Evolutionary conservation across 2,113 vertebrate species (phyloP).

Genomic region (Ranitomeya variabilis): DNA sequence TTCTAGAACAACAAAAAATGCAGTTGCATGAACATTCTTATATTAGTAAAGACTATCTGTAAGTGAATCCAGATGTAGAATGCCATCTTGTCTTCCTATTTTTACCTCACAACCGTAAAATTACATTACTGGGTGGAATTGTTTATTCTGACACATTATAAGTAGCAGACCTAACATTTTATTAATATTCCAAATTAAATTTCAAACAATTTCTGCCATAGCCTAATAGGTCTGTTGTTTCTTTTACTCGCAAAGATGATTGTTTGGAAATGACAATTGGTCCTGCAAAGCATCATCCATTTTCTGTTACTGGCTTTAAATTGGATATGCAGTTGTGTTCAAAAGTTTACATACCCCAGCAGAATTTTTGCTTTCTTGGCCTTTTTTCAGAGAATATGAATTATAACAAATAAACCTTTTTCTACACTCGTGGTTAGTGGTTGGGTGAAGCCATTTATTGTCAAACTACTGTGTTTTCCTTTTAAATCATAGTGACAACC

Average conservation of each 20-base stretch:
- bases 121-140: background rate
- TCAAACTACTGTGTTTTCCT: too few relatives aligned
- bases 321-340: background rate
- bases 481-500: too few relatives aligned
- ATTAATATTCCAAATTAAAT: background rate
- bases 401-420: too few relatives aligned
- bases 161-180: background rate
- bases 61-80: conserved; percentile 12
- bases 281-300: background rate
- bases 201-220: background rate
- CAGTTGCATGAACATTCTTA: background rate
- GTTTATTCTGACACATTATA: background rate
- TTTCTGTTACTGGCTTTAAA: background rate
- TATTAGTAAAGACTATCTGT: background rate
- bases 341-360: too few relatives aligned
- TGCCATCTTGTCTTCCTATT: background rate
- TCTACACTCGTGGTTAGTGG: too few relatives aligned
- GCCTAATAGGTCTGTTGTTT: background rate
- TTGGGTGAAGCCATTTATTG: too few relatives aligned
- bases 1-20: background rate
- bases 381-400: too few relatives aligned
- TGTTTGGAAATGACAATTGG: too few relatives aligned
- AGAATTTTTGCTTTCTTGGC: too few relatives aligned
- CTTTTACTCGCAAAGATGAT: background rate
- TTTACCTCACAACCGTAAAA: background rate